Evolutionary conservation across 2,797 vertebrate species (phyloP), one percentile per base, ranked within the genome.

Genomic region (Chelmon rostratus): DNA sequence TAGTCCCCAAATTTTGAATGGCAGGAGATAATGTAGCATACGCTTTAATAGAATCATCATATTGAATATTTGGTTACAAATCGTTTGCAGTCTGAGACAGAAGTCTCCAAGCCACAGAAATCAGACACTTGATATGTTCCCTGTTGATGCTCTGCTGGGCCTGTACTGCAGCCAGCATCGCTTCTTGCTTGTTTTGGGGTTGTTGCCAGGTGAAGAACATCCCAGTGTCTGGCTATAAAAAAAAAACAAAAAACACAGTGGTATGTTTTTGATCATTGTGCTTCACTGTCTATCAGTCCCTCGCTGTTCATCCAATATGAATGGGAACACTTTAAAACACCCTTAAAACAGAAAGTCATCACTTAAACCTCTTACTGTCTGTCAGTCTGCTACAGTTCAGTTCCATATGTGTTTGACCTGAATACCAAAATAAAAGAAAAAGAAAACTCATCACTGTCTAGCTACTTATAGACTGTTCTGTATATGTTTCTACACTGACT

Each of bases 141-240:
- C 47, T 18, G 28, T 11, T 18, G 31, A 40, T 21, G 5, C 50
- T 31, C 37, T 11, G 63, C 13, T 10, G 0, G 23, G n/a, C 8
- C 42, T 71, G 59, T 25, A 4, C 19, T 63, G 25, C 46, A 54
- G 62, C 37, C 52, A 64, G 9, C 3, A 18, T 23, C 44, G 18
- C 23, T 11, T 67, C 68, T 61, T 70, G 33, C 33, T 58, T 53
- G 42, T 54, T 23, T 18, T 82, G 31, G 7, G 49, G 54, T 59
- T 81, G 57, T 46, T 76, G 38, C 57, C 44, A 46, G 31, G 18
- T 68, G 19, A 64, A 44, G 12, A 70, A 64, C n/a, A 54, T 46
- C 19, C 2, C 19, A 31, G 5, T 38, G 25, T 61, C 31, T 19
- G 59, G 11, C 35, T 3, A 3, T 42, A 50, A 33, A 58, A 70